Evolutionary conservation across 2,113 vertebrate genomes (phyloP).

Genomic region (Lophotis ruficrista): DNA sequence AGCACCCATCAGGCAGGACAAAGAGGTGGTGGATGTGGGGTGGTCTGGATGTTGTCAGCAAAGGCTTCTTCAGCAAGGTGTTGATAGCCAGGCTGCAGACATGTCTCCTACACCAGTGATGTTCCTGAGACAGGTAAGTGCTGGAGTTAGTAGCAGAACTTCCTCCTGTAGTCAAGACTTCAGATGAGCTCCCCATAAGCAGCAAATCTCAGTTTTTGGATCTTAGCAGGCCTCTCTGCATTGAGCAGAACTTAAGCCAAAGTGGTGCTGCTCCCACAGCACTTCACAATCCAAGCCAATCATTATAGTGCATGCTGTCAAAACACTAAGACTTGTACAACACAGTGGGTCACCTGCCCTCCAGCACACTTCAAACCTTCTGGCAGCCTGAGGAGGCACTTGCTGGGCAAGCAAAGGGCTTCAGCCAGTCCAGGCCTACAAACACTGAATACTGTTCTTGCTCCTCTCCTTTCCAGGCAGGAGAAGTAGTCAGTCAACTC

Average conservation of each 20-base stretch:
- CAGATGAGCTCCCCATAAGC: background rate
- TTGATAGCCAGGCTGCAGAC: background rate
- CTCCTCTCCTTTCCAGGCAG: background rate
- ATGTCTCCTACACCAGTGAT: background rate
- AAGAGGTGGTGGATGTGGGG: background rate
- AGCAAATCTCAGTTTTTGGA: background rate
- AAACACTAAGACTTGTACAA: background rate
- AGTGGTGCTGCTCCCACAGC: background rate
- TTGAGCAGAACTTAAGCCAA: background rate
- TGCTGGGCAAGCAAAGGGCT: background rate
- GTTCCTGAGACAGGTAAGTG: slow-evolving; percentile 35
- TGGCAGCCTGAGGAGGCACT: background rate
- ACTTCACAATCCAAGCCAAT: background rate
- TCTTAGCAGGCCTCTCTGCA: background rate
- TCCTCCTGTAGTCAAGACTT: background rate
- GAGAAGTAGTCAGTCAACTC: background rate
- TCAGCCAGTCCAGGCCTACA: background rate
- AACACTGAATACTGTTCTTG: background rate
- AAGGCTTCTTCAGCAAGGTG: background rate
- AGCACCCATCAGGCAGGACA: background rate
- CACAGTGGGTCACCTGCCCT: background rate
- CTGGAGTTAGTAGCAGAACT: slow-evolving; percentile 13
- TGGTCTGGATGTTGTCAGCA: background rate
- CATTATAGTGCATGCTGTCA: background rate
- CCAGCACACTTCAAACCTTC: background rate